Conservation (phyloP, 2,113 vertebrate species). For the Fukomys damarensis region DNA sequence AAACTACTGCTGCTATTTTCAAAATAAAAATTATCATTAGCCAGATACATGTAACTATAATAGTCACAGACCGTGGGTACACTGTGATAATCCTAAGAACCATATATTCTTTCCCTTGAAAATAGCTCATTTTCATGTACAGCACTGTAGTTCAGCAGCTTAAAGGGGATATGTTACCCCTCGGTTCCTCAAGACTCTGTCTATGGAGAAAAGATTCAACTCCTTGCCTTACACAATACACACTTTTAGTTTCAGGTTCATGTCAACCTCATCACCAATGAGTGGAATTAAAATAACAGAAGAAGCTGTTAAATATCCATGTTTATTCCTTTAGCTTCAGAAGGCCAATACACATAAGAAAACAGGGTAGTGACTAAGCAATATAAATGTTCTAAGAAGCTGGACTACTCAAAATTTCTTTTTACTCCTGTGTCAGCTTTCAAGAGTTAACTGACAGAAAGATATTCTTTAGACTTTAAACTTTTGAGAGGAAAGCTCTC, state of each 20-base stretch:
- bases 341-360: background rate
- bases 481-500: background rate
- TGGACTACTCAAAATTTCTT: background rate
- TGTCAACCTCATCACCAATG: background rate
- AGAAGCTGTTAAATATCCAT: background rate
- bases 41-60: background rate
- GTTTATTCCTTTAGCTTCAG: background rate
- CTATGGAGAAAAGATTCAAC: background rate
- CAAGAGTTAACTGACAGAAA: background rate
- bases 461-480: background rate
- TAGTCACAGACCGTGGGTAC: background rate
- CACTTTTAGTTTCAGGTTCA: conserved; percentile 35
- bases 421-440: background rate
- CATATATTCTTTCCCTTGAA: background rate
- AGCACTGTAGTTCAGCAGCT: background rate
- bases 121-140: background rate
- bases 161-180: background rate
- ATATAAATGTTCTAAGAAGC: background rate
- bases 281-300: background rate
- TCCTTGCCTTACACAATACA: background rate
- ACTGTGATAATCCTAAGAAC: background rate
- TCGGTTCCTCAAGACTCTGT: background rate
- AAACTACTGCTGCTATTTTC: background rate
- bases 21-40: conserved; percentile 49
- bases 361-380: background rate